phyloP scores from a whole-genome alignment of 2,888 invertebrate species.

The Clostera curtula region DNA sequence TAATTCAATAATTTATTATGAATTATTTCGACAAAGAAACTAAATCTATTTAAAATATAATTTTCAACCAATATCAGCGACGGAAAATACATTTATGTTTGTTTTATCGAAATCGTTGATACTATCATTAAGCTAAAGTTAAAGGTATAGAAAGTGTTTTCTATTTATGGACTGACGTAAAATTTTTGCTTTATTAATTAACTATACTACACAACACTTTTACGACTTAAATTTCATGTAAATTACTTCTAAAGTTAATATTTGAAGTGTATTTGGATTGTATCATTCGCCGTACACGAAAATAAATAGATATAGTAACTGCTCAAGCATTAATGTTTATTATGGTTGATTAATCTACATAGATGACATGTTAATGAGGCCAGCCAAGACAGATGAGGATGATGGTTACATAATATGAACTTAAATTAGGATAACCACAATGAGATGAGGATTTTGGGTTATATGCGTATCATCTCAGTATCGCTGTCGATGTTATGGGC shows the following conservation, averaged over 20 bases:
- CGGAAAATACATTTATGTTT: too few relatives aligned
- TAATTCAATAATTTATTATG: too few relatives aligned
- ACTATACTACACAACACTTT: not conserved
- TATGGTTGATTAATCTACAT: constrained; percentile 19
- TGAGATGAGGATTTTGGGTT: constrained; percentile 10
- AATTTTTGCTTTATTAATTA: not conserved
- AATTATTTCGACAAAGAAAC: too few relatives aligned
- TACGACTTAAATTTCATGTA: too few relatives aligned
- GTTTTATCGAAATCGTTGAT: constrained; percentile 37
- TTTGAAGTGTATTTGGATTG: not conserved
- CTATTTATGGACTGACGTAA: too few relatives aligned
- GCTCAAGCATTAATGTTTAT: constrained; percentile 15
- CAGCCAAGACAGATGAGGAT: constrained; percentile 7
- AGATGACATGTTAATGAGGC: constrained; percentile 16
- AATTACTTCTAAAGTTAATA: not conserved
- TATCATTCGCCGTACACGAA: not conserved
- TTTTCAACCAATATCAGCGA: too few relatives aligned
- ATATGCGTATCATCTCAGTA: constrained; percentile 18
- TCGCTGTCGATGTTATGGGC: constrained; percentile 15
- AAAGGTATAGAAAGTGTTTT: too few relatives aligned
- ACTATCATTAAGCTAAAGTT: constrained; percentile 38
- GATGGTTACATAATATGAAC: constrained; percentile 11
- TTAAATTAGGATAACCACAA: constrained; percentile 17
- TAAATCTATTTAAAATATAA: too few relatives aligned
- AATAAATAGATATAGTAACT: constrained; percentile 18